Evolutionary conservation across 2,113 vertebrate genomes (phyloP).

Genomic region (Lagenorhynchus albirostris): DNA sequence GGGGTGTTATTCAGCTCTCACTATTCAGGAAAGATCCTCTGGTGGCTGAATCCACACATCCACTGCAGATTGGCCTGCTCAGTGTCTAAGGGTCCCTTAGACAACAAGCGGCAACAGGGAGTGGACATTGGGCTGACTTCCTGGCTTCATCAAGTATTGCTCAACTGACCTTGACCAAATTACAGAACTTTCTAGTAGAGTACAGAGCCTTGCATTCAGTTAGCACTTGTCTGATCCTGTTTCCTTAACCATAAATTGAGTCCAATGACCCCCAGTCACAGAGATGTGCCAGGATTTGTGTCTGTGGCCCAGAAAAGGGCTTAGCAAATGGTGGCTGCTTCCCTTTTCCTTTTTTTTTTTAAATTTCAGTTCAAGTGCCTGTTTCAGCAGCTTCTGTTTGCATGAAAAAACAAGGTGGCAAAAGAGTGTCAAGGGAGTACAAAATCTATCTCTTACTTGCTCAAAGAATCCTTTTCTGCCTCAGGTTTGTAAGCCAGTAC

Average conservation of each 20-base stretch:
- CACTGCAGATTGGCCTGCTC: neutral
- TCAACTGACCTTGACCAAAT: neutral
- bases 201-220: neutral
- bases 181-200: neutral
- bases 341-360: neutral
- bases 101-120: neutral
- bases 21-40: neutral
- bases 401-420: neutral
- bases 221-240: neutral
- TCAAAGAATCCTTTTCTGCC: neutral
- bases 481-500: neutral
- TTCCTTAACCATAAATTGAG: conserved; percentile 1
- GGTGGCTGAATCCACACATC: neutral
- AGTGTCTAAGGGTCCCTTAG: neutral
- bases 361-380: neutral
- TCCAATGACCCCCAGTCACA: neutral
- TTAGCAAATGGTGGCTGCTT: conserved; percentile 12
- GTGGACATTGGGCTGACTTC: neutral
- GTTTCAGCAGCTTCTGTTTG: neutral
- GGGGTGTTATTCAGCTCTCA: neutral
- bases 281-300: neutral
- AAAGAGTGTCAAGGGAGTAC: neutral
- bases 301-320: neutral
- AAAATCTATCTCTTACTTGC: conserved; percentile 29
- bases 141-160: neutral